Percentiles rank a stretch among this genome's conserved stretches.
phyloP scores from a whole-genome alignment of 2,797 vertebrate species.

The Pygocentrus nattereri region DNA sequence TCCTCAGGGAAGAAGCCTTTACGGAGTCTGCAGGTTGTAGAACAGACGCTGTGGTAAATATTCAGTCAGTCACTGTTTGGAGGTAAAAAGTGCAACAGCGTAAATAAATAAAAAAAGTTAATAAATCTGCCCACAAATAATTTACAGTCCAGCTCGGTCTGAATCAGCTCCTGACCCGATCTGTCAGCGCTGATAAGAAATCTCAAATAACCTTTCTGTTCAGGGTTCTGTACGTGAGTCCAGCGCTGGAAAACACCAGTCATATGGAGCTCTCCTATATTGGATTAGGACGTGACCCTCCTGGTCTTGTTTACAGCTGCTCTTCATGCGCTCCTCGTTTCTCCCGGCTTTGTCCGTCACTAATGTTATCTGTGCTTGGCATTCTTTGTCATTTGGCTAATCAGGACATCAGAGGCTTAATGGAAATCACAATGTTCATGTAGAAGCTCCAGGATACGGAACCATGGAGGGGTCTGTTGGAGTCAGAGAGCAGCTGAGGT shows the following conservation, averaged over 20 bases:
- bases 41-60: too few species aligned
- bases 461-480: neutral
- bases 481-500: neutral
- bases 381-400: constrained; percentile 38
- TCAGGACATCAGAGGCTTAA: constrained; percentile 40
- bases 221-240: constrained; percentile 54
- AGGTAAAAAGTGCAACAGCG: too few species aligned
- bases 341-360: neutral
- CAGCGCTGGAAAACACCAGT: constrained; percentile 58
- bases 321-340: neutral
- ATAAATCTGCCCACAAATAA: neutral
- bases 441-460: neutral
- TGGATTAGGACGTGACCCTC: constrained; percentile 59
- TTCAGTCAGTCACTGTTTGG: too few species aligned
- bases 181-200: constrained; percentile 42
- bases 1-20: too few species aligned
- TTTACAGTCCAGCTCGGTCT: too few species aligned
- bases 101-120: too few species aligned
- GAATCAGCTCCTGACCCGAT: too few species aligned
- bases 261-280: constrained; percentile 57
- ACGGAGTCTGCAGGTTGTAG: too few species aligned
- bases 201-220: constrained; percentile 71
- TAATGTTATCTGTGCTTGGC: constrained; percentile 12
- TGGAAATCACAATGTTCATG: constrained; percentile 41
- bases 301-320: constrained; percentile 27